Conservation (phyloP, 1,140 invertebrate genomes). For the Eubasilissa regina region DNA sequence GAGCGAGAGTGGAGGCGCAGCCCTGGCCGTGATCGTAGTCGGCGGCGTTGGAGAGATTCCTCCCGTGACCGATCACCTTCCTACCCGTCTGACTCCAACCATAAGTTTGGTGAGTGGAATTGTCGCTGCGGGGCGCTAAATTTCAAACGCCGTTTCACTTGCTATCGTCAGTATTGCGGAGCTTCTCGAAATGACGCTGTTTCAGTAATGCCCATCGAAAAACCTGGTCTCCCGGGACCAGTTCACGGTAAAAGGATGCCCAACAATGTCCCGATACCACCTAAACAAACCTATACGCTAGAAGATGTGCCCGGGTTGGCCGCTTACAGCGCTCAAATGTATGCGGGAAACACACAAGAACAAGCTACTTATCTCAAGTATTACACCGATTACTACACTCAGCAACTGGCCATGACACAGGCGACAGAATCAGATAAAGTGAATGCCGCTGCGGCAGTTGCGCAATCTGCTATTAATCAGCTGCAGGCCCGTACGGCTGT, state of each 20-base stretch:
- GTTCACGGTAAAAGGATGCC: constrained; percentile 58
- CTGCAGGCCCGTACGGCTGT: constrained; percentile 76
- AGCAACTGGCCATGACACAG: constrained; percentile 77
- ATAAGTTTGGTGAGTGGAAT: constrained; percentile 66
- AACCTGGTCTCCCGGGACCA: constrained; percentile 62
- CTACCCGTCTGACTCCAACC: constrained; percentile 59
- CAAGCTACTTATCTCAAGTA: constrained; percentile 83
- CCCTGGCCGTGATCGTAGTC: constrained; percentile 56
- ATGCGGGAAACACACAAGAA: constrained; percentile 83
- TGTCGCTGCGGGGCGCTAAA: constrained; percentile 71
- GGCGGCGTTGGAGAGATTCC: constrained; percentile 61
- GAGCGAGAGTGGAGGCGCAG: constrained; percentile 34
- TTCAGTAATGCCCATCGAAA: constrained; percentile 63
- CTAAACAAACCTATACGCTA: constrained; percentile 65
- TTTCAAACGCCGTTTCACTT: constrained; percentile 67
- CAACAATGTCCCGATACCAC: constrained; percentile 61
- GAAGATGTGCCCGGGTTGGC: constrained; percentile 83
- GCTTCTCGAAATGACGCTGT: constrained; percentile 67
- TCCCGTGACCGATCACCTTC: constrained; percentile 46
- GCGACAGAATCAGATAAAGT: constrained; percentile 71
- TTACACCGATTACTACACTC: constrained; percentile 87
- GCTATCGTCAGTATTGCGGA: constrained; percentile 68
- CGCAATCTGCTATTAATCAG: constrained; percentile 89
- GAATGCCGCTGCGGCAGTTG: constrained; percentile 92
- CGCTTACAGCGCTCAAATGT: constrained; percentile 84